These are phyloP conservation scores for Valencia hispanica DNA, from an alignment of 2,797 vertebrate species.

Conservation along the genomic window DNA sequence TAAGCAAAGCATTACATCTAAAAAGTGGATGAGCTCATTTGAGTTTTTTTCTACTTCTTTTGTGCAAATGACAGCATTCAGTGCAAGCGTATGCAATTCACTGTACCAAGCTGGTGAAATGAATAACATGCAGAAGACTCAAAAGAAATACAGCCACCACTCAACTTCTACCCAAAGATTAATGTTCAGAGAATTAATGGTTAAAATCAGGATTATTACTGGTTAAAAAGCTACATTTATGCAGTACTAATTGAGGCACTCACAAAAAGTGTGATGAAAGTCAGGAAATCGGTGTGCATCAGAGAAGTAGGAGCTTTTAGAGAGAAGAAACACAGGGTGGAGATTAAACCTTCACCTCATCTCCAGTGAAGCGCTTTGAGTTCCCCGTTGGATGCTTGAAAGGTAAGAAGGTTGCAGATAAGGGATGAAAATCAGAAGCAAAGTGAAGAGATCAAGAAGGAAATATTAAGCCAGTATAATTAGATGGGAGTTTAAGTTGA, in stretches of 20 bases:
- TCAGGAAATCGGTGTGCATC: constrained; percentile 57
- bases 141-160: neutral
- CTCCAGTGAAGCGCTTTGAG: constrained; percentile 50
- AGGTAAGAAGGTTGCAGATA: constrained; percentile 53
- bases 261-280: constrained; percentile 58
- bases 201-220: neutral
- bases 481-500: neutral
- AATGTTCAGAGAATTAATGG: neutral
- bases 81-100: neutral
- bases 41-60: neutral
- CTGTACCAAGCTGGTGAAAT: neutral
- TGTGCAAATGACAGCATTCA: neutral
- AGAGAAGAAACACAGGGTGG: constrained; percentile 39
- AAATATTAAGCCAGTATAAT: constrained; percentile 15
- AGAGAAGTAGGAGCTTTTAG: constrained; percentile 57
- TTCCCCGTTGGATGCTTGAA: constrained; percentile 54
- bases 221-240: neutral
- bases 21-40: neutral
- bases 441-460: neutral
- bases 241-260: constrained; percentile 44
- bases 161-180: neutral
- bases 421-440: neutral
- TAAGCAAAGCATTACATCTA: neutral
- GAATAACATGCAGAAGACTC: constrained; percentile 7
- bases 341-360: constrained; percentile 65